Percentiles rank a stretch among this genome's conserved stretches.
These are phyloP conservation scores for Noctua janthina DNA, from an alignment of 2,888 invertebrate genomes.

Conservation along the genomic window DNA sequence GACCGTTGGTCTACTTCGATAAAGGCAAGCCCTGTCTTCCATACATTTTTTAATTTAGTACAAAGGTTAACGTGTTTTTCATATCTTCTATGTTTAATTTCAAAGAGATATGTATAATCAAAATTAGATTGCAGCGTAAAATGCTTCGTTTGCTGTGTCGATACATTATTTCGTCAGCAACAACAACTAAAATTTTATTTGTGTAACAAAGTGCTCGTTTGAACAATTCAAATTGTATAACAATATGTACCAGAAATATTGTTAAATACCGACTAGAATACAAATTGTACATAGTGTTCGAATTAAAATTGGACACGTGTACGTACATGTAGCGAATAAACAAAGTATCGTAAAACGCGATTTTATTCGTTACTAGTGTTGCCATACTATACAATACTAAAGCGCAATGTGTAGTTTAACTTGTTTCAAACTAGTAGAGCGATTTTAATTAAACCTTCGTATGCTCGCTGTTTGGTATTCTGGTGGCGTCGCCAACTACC, in stretches of 20 bases:
- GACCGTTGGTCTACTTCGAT: slow-evolving; percentile 11
- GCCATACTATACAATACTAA: slow-evolving; percentile 12
- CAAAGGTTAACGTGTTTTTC: neutral
- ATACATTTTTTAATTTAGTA: slow-evolving; percentile 3
- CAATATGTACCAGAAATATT: neutral
- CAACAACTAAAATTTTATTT: slow-evolving; percentile 5
- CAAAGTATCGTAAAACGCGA: slow-evolving; percentile 47
- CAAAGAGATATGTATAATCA: neutral
- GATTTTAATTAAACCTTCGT: slow-evolving; percentile 65
- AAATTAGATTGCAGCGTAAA: neutral
- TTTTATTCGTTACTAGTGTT: slow-evolving; percentile 36
- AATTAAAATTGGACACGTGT: slow-evolving; percentile 14
- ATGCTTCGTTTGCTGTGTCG: neutral
- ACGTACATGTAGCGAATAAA: slow-evolving; percentile 28
- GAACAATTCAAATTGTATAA: slow-evolving; percentile 13
- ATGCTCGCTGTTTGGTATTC: slow-evolving; percentile 63
- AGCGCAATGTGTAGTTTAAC: slow-evolving; percentile 38
- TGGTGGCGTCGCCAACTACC: slow-evolving; percentile 33
- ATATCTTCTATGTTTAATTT: neutral
- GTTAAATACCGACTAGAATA: slow-evolving; percentile 26
- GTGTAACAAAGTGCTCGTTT: slow-evolving; percentile 1
- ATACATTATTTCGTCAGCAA: slow-evolving; percentile 1
- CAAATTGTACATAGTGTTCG: slow-evolving; percentile 23
- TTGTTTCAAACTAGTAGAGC: slow-evolving; percentile 51
- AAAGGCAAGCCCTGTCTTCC: neutral